Evolutionary conservation across 2,113 vertebrate species (phyloP).

Genomic region (Neotoma lepida): DNA sequence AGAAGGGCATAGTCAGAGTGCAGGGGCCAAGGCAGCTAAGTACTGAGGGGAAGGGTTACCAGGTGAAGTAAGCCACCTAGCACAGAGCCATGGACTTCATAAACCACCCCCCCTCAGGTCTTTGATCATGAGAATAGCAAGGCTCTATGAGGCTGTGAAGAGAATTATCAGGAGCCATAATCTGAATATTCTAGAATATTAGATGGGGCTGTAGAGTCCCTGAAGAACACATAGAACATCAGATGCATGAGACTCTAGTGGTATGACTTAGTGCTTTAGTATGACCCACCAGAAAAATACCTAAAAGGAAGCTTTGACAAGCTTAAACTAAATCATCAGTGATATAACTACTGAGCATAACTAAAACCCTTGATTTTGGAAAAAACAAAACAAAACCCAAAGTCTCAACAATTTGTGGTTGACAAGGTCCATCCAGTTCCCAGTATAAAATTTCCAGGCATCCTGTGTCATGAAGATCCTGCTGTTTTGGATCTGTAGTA

Average conservation of each 20-base stretch:
- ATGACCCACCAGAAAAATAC: neutral
- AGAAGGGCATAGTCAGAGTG: neutral
- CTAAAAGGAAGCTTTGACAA: neutral
- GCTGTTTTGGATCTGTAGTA: neutral
- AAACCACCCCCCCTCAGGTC: neutral
- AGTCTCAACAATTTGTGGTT: neutral
- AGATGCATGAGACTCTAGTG: neutral
- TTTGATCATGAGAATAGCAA: neutral
- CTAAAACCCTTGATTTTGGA: neutral
- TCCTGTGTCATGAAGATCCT: neutral
- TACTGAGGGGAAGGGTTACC: neutral
- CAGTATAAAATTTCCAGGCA: slow-evolving; percentile 16
- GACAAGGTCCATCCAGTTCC: neutral
- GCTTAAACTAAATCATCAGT: neutral
- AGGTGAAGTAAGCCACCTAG: neutral
- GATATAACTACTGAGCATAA: neutral
- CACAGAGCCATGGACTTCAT: neutral
- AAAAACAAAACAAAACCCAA: neutral
- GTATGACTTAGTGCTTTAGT: neutral
- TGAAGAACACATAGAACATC: neutral
- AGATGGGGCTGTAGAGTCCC: neutral
- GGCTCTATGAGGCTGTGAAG: neutral
- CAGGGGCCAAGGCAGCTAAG: neutral
- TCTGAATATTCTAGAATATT: neutral
- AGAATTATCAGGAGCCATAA: neutral